Evolutionary conservation across 2,797 vertebrate genomes (phyloP), one percentile per base, ranked within the genome.

Genomic region (Rhynchotus rufescens): DNA sequence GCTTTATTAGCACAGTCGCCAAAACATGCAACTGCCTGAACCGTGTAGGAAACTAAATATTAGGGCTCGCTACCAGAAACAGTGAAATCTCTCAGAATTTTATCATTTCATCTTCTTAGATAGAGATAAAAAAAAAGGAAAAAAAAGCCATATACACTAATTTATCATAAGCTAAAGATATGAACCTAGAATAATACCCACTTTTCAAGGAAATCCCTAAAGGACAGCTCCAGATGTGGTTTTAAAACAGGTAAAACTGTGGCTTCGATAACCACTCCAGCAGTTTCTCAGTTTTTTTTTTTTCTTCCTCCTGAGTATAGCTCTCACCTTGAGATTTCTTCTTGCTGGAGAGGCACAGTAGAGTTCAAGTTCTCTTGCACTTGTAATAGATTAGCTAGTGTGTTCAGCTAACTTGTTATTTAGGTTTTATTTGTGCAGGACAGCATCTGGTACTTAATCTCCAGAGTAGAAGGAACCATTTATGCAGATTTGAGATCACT

Each of bases 391-490:
- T 82, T 5, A 2, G 34, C 20, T 79, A 84, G 42, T 21, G 36
- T 94, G 64, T 68, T 94, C 67, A 67, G 56, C 57, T 81, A 68
- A 89, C 84, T 94, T 90, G 57, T 74, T 86, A 85, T 56, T 82
- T 83, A 78, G 21, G 17, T 95, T 93, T 86, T 81, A 88, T 94
- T 92, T 94, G 88, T 69, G 80, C 94, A 92, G 83, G 74, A 94
- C 89, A 96, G 80, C 94, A 96, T 96, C 95, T 97, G 94, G 85
- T 84, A 76, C 64, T 88, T 91, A 91, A 79, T 96, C 96, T 97
- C 95, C 84, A 92, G 95, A 97, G 93, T 92, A 86, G 95, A 95
- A 91, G 76, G 72, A 88, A 85, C 75, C 95, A 96, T 97, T 97
- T 96, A 92, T 86, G 74, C 84, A 94, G 95, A 94, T 94, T 86